Evolutionary conservation across 2,113 vertebrate genomes (phyloP), one percentile per base, ranked within the genome.

Genomic region (Macquaria ambigua): DNA sequence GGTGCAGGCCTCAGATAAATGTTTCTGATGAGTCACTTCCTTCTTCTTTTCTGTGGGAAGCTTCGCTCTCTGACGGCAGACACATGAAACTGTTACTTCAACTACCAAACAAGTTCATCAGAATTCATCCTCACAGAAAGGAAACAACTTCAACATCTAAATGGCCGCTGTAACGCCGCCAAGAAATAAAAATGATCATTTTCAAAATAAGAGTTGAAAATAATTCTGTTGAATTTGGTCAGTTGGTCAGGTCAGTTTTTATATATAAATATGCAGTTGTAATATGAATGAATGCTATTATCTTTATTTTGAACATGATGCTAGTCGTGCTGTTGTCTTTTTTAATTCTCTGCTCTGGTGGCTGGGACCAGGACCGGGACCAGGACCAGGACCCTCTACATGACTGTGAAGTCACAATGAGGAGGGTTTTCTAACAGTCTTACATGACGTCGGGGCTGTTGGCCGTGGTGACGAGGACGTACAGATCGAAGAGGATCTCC

Each of bases 361-460:
- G 28, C 28, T 31, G 28, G 28, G 28, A 31, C 28, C 1, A 31
- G 28, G 28, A 31, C 28, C 28, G 28, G 28, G 28, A 34, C 34
- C 34, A 5, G 34, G 34, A 34, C 34, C 34, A 34, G 34, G 34
- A 34, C 34, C 34, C 3, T 34, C 34, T 34, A 34, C 34, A 34
- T 5, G 34, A 34, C 34, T 34, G 48, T 9, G 43, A 39, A 3
- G 8, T 53, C 67, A 63, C 16, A 8, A 1, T 18, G 43, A 28
- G 2, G 14, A 50, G 48, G 10, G 5, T 16, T 1, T 20, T 12
- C 1, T 7, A 14, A 20, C 34, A 10, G 48, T 28, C 96, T 52
- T 93, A 99, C 98, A 98, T 99, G 93, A 98, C 74, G 43, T 99
- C 98, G 0, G 98, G 98, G 77, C 97, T 99, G 95, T 98, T 98